Conservation (phyloP, 2,113 vertebrate genomes). For the Halichoerus grypus region DNA sequence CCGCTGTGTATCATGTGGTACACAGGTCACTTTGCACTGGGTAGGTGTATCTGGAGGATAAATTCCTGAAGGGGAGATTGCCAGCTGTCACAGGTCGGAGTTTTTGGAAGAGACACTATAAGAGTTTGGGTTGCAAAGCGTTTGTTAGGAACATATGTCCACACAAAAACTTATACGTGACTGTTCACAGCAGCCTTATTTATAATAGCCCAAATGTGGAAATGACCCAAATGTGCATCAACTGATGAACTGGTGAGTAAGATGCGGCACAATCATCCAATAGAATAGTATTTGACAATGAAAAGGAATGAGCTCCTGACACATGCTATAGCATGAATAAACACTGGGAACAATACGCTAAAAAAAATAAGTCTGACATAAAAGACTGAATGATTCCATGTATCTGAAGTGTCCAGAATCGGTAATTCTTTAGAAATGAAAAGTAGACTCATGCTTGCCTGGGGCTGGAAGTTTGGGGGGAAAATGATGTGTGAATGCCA, state of each 20-base stretch:
- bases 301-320: not conserved
- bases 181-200: not conserved
- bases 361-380: not conserved
- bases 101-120: not conserved
- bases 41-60: not conserved
- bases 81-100: not conserved
- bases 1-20: not conserved
- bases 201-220: not conserved
- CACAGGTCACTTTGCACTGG: not conserved
- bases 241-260: not conserved
- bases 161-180: not conserved
- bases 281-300: not conserved
- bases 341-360: not conserved
- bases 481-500: not conserved
- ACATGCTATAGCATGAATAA: not conserved
- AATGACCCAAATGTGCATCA: not conserved
- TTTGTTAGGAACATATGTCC: conserved; percentile 21
- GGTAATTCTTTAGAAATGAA: not conserved
- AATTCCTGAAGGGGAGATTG: not conserved
- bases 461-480: not conserved
- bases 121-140: not conserved
- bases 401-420: not conserved
- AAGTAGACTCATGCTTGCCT: not conserved
- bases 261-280: not conserved
- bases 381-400: not conserved